Evolutionary conservation across 2,113 vertebrate species (phyloP), one percentile per base, ranked within the genome.

Genomic region (Stomatorhinus ivindoensis): DNA sequence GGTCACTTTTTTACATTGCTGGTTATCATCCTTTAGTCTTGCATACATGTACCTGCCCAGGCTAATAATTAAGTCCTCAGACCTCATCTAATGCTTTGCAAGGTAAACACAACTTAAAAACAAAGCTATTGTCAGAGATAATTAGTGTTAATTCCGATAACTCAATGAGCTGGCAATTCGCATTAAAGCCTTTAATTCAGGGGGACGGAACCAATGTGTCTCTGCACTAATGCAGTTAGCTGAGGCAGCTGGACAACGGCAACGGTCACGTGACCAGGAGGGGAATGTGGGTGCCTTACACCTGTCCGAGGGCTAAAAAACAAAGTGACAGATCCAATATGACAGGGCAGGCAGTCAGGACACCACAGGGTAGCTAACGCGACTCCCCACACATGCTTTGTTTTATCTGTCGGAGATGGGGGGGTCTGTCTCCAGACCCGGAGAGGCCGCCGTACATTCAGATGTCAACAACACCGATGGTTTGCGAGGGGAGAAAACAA

Each of bases 151-250:
- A 91, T 86, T 90, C 47, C 85, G 42, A 89, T 84, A 87, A 91
- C 69, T 89, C 89, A 90, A 89, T 91, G 89, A 89, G 83, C 84
- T 90, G 82, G 87, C 58, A 90, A 80, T 91, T 91, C 61, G 73
- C 51, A 87, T 90, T 90, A 90, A 90, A 87, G 76, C 83, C 31
- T 88, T 90, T 91, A 73, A 91, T 87, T 89, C 65, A 61, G 46
- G 31, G 89, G 21, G 50, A 83, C 5, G 83, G 55, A 65, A 89
- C 19, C 50, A 47, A 80, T 90, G 88, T 85, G 61, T 24, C 80
- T 76, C 76, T 47, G 58, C 31, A 7, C 87, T 91, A 91, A 90
- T 90, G 44, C 65, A 90, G 90, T 90, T 90, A 89, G 83, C 42
- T 9, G 39, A 86, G 82, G 88, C 58, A 86, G 80, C 85, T 90